These are phyloP conservation scores for Bovichtus variegatus DNA, from an alignment of 2,797 vertebrate species.

Conservation along the genomic window DNA sequence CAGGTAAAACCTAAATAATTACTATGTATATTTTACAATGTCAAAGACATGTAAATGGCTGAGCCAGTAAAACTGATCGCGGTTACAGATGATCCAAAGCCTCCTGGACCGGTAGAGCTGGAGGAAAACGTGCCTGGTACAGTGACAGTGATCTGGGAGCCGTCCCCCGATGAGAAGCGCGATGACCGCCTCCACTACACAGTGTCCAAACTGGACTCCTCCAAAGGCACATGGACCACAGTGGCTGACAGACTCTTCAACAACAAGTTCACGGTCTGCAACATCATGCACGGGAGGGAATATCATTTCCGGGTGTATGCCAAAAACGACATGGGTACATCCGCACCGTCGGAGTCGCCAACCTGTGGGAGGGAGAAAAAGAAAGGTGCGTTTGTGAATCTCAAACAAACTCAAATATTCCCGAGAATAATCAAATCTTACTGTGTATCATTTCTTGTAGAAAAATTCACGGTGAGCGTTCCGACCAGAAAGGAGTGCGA, in stretches of 20 bases:
- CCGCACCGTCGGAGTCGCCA: slow-evolving; percentile 87
- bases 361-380: slow-evolving; percentile 85
- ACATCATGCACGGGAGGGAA: slow-evolving; percentile 85
- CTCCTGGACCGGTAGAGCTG: slow-evolving; percentile 87
- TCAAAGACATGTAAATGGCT: background rate
- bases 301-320: slow-evolving; percentile 92
- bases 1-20: slow-evolving; percentile 81
- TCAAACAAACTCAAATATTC: background rate
- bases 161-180: slow-evolving; percentile 88
- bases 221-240: slow-evolving; percentile 81
- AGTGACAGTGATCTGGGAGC: slow-evolving; percentile 89
- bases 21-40: background rate
- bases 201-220: slow-evolving; percentile 85
- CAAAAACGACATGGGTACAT: slow-evolving; percentile 89
- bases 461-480: slow-evolving; percentile 70
- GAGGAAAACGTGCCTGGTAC: slow-evolving; percentile 88
- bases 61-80: slow-evolving; percentile 8
- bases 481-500: slow-evolving; percentile 75
- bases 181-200: slow-evolving; percentile 86
- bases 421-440: background rate
- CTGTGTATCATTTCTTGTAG: slow-evolving; percentile 71
- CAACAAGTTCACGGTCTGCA: slow-evolving; percentile 89
- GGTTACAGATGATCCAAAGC: slow-evolving; percentile 86
- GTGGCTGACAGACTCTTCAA: slow-evolving; percentile 88
- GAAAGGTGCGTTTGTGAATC: slow-evolving; percentile 78